These are phyloP conservation scores for Bovichtus diacanthus DNA, from an alignment of 2,797 vertebrate species.

Conservation along the genomic window DNA sequence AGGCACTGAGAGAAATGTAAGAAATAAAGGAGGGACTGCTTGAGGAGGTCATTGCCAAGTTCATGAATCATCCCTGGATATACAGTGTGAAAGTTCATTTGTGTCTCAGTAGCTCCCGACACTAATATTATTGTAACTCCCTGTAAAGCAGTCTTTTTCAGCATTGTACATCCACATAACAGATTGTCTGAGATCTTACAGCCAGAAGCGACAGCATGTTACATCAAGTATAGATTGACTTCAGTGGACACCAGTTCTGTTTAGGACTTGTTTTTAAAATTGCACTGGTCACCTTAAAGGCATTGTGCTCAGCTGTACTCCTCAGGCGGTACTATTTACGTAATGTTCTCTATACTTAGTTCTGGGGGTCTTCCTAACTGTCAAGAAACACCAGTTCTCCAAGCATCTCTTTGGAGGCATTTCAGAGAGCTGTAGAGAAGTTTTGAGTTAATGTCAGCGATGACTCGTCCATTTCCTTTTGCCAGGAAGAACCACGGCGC, in stretches of 20 bases:
- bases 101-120: background rate
- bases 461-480: background rate
- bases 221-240: background rate
- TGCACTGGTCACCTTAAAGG: constrained; percentile 7
- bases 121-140: constrained; percentile 6
- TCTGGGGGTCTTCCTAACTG: background rate
- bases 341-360: background rate
- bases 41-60: constrained; percentile 23
- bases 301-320: constrained; percentile 5
- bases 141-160: background rate
- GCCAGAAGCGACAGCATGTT: background rate
- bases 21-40: background rate
- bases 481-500: background rate
- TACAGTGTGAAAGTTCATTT: constrained; percentile 21
- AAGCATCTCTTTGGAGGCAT: constrained; percentile 1
- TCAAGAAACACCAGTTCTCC: background rate
- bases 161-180: background rate
- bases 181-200: background rate
- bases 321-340: constrained; percentile 1
- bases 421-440: background rate
- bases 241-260: background rate
- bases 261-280: constrained; percentile 12
- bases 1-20: background rate
- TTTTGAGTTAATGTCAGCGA: background rate
- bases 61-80: constrained; percentile 16